A percentile compares a stretch with the other conserved stretches of the same genome.
Evolutionary conservation across 2,888 invertebrate genomes (phyloP).

Genomic region (Limenitis arthemis): DNA sequence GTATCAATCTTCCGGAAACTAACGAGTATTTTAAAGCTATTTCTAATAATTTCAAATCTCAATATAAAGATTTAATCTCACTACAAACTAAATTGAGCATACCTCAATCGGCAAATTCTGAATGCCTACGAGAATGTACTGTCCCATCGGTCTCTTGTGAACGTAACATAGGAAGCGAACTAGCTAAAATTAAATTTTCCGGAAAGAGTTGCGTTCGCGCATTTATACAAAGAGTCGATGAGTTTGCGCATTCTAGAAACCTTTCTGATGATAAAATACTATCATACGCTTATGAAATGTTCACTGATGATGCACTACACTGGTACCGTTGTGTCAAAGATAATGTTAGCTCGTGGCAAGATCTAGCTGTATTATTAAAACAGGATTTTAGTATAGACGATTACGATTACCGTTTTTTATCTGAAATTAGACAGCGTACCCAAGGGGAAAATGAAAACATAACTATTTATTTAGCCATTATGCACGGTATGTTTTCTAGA

Average conservation of each 20-base stretch:
- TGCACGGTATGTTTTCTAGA: slow-evolving; percentile 20
- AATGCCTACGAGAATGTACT: not conserved
- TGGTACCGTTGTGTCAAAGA: slow-evolving; percentile 15
- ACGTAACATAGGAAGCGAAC: not conserved
- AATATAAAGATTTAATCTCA: not conserved
- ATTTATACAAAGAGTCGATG: not conserved
- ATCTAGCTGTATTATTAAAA: slow-evolving; percentile 9
- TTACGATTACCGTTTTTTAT: slow-evolving; percentile 17
- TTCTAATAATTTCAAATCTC: not conserved
- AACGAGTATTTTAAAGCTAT: not conserved
- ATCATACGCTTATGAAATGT: slow-evolving; percentile 14
- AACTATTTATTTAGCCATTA: slow-evolving; percentile 18
- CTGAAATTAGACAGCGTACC: slow-evolving; percentile 19
- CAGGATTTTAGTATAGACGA: slow-evolving; percentile 13
- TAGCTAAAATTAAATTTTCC: slow-evolving; percentile 3
- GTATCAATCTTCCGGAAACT: not conserved
- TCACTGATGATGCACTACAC: not conserved
- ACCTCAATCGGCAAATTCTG: not conserved
- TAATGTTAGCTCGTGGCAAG: slow-evolving; percentile 9
- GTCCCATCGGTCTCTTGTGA: not conserved
- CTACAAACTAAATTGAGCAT: not conserved
- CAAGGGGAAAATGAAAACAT: slow-evolving; percentile 21
- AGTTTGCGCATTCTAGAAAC: not conserved
- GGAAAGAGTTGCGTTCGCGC: slow-evolving; percentile 5
- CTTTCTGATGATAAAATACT: slow-evolving; percentile 12